Percentiles rank a stretch among this genome's conserved stretches.
These are phyloP conservation scores for Halichoeres trimaculatus DNA, from an alignment of 2,113 vertebrate genomes.

Conservation along the genomic window DNA sequence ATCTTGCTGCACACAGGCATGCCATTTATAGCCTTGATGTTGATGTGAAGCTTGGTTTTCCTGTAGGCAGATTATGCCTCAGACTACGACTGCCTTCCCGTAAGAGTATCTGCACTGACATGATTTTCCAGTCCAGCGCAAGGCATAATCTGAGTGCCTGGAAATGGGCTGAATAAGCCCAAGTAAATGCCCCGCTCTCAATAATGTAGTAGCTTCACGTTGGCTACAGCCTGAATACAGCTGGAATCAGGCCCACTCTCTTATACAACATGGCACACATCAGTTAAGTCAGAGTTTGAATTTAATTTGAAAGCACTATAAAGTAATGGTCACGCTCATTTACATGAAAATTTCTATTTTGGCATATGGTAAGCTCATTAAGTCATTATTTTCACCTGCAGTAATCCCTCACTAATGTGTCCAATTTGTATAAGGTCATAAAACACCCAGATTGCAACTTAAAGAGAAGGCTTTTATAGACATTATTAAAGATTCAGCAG, in stretches of 20 bases:
- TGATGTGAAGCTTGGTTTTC: constrained; percentile 49
- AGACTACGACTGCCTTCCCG: constrained; percentile 60
- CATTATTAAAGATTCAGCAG: constrained; percentile 33
- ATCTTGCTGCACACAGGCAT: background rate
- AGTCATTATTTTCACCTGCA: constrained; percentile 11
- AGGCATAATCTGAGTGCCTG: constrained; percentile 70
- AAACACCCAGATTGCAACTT: constrained; percentile 30
- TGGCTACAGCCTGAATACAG: constrained; percentile 39
- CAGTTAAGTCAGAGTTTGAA: constrained; percentile 16
- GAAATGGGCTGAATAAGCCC: constrained; percentile 70
- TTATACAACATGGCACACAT: constrained; percentile 28
- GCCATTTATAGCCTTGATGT: constrained; percentile 37
- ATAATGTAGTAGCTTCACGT: constrained; percentile 58
- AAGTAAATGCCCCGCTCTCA: constrained; percentile 57
- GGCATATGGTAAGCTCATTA: background rate
- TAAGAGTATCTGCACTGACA: constrained; percentile 63
- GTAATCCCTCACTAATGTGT: constrained; percentile 6
- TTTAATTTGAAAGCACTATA: constrained; percentile 27
- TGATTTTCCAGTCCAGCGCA: constrained; percentile 64
- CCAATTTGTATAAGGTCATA: constrained; percentile 8
- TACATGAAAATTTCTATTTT: background rate
- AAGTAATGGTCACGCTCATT: background rate
- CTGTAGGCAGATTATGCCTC: constrained; percentile 63
- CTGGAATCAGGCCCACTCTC: constrained; percentile 29
- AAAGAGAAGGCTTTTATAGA: constrained; percentile 34